A percentile compares a stretch with the other conserved stretches of the same genome.
These are phyloP conservation scores for Enteromius radiatus DNA, from an alignment of 2,797 vertebrate genomes.

Conservation along the genomic window DNA sequence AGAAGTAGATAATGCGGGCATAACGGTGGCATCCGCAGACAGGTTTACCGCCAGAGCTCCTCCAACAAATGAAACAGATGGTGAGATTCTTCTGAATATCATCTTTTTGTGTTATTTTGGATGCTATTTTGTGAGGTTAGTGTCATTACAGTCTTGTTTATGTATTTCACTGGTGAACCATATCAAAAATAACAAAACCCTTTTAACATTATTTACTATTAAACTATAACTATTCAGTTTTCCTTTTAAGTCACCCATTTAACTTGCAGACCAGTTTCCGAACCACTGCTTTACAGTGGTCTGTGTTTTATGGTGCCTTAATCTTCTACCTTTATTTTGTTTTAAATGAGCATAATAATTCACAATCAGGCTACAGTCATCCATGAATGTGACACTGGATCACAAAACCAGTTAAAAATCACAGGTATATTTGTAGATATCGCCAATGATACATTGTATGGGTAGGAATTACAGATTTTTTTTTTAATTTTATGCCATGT, in stretches of 20 bases:
- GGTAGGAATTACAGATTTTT: too few species aligned
- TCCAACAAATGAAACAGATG: conserved; percentile 74
- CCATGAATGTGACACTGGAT: not conserved
- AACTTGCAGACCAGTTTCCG: too few species aligned
- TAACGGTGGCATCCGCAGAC: conserved; percentile 91
- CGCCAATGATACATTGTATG: too few species aligned
- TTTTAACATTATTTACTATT: not conserved
- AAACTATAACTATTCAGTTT: not conserved
- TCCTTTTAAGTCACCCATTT: not conserved
- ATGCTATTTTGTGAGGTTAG: not conserved
- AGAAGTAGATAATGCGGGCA: conserved; percentile 92
- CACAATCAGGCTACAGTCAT: not conserved
- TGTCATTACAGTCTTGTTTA: not conserved
- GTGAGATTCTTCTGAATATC: conserved; percentile 72
- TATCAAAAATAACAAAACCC: not conserved
- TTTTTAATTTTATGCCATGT: too few species aligned
- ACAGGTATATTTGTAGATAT: too few species aligned
- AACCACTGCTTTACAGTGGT: not conserved
- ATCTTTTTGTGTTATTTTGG: not conserved
- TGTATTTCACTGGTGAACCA: not conserved
- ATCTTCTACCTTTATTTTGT: too few species aligned
- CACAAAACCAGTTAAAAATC: too few species aligned
- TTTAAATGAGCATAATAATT: too few species aligned
- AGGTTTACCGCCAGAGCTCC: conserved; percentile 81
- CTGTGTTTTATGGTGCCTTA: not conserved